Conservation (phyloP, 2,888 invertebrate species). For the Charanyca ferruginea region DNA sequence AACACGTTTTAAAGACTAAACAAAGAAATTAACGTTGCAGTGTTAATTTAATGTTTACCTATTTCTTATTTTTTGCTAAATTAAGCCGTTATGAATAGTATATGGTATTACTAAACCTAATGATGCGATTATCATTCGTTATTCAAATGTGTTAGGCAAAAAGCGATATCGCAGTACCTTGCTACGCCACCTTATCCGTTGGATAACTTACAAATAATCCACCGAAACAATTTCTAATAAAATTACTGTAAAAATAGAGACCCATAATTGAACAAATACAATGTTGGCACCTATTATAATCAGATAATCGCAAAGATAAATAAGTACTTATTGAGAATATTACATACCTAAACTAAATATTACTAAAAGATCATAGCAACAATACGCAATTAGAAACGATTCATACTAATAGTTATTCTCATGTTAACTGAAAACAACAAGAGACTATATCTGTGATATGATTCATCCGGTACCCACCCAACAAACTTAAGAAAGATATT, state of each 20-base stretch:
- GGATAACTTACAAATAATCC: too few species aligned
- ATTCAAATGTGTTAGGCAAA: too few species aligned
- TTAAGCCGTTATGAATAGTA: not conserved
- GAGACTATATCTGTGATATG: not conserved
- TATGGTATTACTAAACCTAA: not conserved
- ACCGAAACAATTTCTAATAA: not conserved
- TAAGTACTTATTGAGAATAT: not conserved
- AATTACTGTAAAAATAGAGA: not conserved
- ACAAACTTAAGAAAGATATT: not conserved
- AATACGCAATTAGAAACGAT: too few species aligned
- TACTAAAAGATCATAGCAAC: too few species aligned
- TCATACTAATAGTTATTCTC: not conserved
- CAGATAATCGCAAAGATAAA: not conserved
- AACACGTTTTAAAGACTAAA: not conserved
- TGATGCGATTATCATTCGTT: not conserved
- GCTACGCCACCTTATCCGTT: too few species aligned
- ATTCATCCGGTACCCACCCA: not conserved
- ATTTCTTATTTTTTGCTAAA: not conserved
- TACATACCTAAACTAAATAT: too few species aligned
- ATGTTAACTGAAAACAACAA: not conserved
- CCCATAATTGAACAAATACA: not conserved
- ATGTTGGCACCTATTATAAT: not conserved
- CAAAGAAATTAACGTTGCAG: conserved; percentile 15
- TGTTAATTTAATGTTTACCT: conserved; percentile 8
- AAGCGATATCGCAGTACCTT: too few species aligned